Conservation (phyloP, 2,113 vertebrate genomes). For the Lucifuga dentata region DNA sequence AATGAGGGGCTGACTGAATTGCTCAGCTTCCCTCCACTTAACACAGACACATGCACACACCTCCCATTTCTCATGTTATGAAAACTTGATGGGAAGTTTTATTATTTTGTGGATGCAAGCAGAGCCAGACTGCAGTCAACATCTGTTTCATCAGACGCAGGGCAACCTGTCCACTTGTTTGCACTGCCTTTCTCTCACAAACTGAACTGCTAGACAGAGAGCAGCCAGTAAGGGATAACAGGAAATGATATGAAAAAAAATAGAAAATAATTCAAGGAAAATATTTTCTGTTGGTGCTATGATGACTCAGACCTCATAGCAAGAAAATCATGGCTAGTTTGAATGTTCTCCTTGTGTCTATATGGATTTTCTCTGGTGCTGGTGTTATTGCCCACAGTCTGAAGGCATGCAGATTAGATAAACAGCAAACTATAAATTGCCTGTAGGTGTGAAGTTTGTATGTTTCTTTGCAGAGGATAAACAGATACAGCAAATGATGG, state of each 20-base stretch:
- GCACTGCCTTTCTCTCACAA: slow-evolving; percentile 4
- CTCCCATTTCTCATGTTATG: slow-evolving; percentile 39
- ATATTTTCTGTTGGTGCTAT: too few species aligned
- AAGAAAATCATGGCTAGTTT: too few species aligned
- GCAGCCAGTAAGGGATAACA: not conserved
- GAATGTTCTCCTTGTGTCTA: too few species aligned
- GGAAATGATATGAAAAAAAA: slow-evolving; percentile 16
- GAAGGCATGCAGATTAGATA: too few species aligned
- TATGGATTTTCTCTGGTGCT: too few species aligned
- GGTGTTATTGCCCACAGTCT: too few species aligned
- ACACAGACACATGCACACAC: slow-evolving; percentile 3
- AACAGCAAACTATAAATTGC: too few species aligned
- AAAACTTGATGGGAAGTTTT: slow-evolving; percentile 29
- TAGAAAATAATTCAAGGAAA: too few species aligned
- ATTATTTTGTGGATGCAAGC: slow-evolving; percentile 24
- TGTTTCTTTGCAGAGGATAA: too few species aligned
- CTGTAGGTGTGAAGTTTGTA: too few species aligned
- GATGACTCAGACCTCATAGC: too few species aligned
- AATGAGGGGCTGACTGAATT: not conserved
- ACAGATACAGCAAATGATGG: too few species aligned
- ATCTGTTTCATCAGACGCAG: slow-evolving; percentile 18
- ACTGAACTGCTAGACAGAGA: slow-evolving; percentile 17
- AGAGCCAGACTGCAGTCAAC: slow-evolving; percentile 18
- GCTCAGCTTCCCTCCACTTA: slow-evolving; percentile 24
- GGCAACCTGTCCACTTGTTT: slow-evolving; percentile 25